Evolutionary conservation across 2,888 invertebrate genomes (phyloP).

Genomic region (Cataglyphis livida): DNA sequence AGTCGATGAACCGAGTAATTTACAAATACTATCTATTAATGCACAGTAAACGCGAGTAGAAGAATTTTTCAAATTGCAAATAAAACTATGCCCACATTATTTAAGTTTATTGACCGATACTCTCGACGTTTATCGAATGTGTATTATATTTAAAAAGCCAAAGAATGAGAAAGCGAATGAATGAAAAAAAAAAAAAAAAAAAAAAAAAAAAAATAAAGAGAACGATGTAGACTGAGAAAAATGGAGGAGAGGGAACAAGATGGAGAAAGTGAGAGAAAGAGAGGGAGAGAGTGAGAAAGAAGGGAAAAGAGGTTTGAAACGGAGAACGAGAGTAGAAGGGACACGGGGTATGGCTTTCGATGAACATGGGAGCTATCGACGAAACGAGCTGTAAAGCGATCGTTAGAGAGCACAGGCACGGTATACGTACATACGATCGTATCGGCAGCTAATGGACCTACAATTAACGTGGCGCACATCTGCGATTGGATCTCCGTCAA

Average conservation of each 20-base stretch:
- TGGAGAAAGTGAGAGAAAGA: neutral
- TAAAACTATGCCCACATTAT: neutral
- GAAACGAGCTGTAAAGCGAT: slow-evolving; percentile 72
- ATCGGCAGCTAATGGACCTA: slow-evolving; percentile 82
- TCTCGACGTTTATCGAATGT: neutral
- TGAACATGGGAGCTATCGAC: slow-evolving; percentile 51
- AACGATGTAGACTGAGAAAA: neutral
- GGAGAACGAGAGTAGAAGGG: slow-evolving; percentile 31
- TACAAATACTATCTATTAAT: slow-evolving; percentile 21
- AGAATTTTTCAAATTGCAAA: neutral
- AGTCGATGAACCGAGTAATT: neutral
- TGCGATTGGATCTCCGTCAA: slow-evolving; percentile 81
- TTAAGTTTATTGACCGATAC: neutral
- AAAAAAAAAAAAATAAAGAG: neutral
- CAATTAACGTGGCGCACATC: slow-evolving; percentile 82
- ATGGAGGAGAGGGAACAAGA: neutral
- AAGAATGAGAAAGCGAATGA: neutral
- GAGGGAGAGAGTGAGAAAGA: neutral
- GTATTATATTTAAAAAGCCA: neutral
- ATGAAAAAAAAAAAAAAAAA: neutral
- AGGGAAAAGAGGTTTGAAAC: neutral
- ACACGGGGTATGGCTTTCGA: slow-evolving; percentile 36
- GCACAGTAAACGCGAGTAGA: neutral
- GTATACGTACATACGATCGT: slow-evolving; percentile 75
- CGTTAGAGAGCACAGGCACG: slow-evolving; percentile 69